These are phyloP conservation scores for Palythoa grandiflora DNA, from an alignment of 92 coral and sea anemone genomes.

Conservation along the genomic window DNA sequence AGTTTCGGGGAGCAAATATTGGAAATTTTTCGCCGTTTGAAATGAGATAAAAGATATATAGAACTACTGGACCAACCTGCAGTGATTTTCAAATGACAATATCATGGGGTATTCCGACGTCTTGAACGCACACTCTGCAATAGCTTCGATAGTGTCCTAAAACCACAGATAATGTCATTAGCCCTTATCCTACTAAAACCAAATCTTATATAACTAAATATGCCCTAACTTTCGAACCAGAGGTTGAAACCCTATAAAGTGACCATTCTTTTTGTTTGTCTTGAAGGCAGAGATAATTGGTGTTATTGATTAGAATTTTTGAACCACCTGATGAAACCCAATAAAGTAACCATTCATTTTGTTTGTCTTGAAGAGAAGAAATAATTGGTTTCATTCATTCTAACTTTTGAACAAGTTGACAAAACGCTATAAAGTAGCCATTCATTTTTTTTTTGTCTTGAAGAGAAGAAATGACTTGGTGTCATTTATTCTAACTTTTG, in stretches of 20 bases:
- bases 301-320: no score
- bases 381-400: no score
- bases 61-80: slow-evolving; percentile 69
- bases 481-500: no score
- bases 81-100: slow-evolving; percentile 98
- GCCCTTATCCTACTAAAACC: no score
- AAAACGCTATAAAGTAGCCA: no score
- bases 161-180: background rate
- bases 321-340: no score
- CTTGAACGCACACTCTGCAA: slow-evolving; percentile 98
- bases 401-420: no score
- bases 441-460: no score
- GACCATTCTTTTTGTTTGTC: no score
- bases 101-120: slow-evolving; percentile 96
- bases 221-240: background rate
- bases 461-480: no score
- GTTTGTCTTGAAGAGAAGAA: background rate
- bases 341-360: no score
- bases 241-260: background rate
- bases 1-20: background rate
- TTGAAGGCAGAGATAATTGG: no score
- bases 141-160: slow-evolving; percentile 98
- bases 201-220: background rate
- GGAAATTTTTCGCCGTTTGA: background rate
- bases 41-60: background rate